Percentiles rank a stretch among this genome's conserved stretches.
These are phyloP conservation scores for Perizoma flavofasciatum DNA, from an alignment of 2,888 invertebrate species.

Conservation along the genomic window DNA sequence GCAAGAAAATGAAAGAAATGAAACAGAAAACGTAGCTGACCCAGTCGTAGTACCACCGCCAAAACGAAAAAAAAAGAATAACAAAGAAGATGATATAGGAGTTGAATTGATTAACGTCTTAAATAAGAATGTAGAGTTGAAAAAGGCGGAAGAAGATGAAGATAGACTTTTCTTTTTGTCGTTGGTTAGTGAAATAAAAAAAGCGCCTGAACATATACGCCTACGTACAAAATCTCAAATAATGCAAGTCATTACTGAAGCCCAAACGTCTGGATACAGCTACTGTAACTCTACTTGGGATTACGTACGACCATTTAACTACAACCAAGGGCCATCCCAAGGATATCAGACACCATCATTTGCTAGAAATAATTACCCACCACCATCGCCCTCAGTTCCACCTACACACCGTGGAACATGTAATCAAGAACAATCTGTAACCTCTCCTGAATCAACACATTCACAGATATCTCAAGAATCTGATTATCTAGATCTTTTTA, in stretches of 20 bases:
- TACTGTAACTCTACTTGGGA: slow-evolving; percentile 29
- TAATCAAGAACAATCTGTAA: slow-evolving; percentile 30
- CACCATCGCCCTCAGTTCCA: slow-evolving; percentile 30
- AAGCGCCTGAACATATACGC: slow-evolving; percentile 34
- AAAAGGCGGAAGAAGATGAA: slow-evolving; percentile 22
- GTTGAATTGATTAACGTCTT: slow-evolving; percentile 29
- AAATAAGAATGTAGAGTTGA: slow-evolving; percentile 32
- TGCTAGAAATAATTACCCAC: slow-evolving; percentile 34
- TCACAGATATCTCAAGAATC: slow-evolving; percentile 29
- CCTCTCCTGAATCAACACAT: slow-evolving; percentile 29
- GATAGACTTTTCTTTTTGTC: slow-evolving; percentile 30
- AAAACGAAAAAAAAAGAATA: not conserved
- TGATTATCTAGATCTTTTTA: slow-evolving; percentile 28
- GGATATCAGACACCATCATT: slow-evolving; percentile 35
- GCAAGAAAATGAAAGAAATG: slow-evolving; percentile 27
- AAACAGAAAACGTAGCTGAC: slow-evolving; percentile 23
- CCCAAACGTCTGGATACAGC: slow-evolving; percentile 34
- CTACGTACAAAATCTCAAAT: slow-evolving; percentile 36
- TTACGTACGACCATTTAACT: slow-evolving; percentile 27
- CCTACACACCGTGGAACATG: slow-evolving; percentile 31
- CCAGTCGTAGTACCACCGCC: not conserved
- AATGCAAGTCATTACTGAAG: slow-evolving; percentile 36
- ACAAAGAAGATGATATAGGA: slow-evolving; percentile 26
- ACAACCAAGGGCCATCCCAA: slow-evolving; percentile 34
- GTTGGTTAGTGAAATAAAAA: slow-evolving; percentile 34